Conservation (phyloP, 2,888 invertebrate genomes). For the Cylloceria caligata region DNA sequence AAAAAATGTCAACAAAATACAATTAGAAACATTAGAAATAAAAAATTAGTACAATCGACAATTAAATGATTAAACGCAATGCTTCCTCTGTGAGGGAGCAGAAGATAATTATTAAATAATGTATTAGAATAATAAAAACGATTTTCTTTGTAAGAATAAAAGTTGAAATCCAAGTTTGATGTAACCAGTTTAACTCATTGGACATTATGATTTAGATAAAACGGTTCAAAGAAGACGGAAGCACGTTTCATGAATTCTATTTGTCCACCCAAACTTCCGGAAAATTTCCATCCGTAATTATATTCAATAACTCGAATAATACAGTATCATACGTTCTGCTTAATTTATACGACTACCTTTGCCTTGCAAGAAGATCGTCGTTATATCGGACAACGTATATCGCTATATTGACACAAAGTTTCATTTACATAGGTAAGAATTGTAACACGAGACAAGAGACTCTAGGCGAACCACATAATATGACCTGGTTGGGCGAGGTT, state of each 20-base stretch:
- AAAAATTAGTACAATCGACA: conserved; percentile 10
- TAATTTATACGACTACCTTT: background rate
- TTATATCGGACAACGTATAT: conserved; percentile 14
- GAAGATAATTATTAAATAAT: background rate
- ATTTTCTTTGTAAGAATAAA: background rate
- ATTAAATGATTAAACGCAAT: background rate
- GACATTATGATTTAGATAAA: background rate
- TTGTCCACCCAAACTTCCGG: background rate
- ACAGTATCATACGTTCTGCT: too few species aligned
- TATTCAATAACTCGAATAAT: background rate
- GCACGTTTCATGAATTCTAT: background rate
- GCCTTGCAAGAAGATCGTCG: background rate
- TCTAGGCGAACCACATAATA: conserved; percentile 62
- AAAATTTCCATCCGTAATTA: background rate
- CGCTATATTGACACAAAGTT: background rate
- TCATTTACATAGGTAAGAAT: conserved; percentile 19
- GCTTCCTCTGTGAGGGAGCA: conserved; percentile 11
- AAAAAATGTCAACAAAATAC: too few species aligned
- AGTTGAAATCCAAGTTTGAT: background rate
- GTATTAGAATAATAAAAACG: background rate
- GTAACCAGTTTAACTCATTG: background rate
- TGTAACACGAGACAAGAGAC: conserved; percentile 44
- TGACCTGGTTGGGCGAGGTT: conserved; percentile 62
- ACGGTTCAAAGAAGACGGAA: background rate
- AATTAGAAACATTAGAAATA: background rate